Base-by-base conservation (phyloP, 2,888 invertebrate genomes). In the Anthophora plumipes region DNA sequence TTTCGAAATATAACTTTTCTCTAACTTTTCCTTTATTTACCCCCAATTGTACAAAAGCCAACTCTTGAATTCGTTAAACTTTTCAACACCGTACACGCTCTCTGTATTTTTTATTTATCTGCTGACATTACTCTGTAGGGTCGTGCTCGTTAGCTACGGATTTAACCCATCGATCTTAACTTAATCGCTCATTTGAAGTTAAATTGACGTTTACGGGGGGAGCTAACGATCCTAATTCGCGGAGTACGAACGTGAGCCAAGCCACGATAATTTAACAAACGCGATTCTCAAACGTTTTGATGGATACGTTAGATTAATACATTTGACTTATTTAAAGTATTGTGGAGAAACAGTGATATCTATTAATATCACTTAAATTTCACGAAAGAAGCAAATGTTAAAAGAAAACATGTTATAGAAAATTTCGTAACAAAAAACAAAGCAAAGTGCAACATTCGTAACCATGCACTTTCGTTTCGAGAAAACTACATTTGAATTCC, bases 131-230 rank as follows among this genome's bases (percentile, higher is more conserved):
- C 12, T 20, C 7, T 20, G n/a, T 37, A 12, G 1, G 20, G 11
- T 37, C 31, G 8, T 22, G 9, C 39, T 39, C 66, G 39, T 50
- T 25, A 54, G 22, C 0, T 37, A 9, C 9, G 43, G 64, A 20
- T 50, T 50, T 64, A 37, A 20, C 37, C 7, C 48, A 39, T 17
- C 22, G 20, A 52, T 66, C 39, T 52, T 41, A 14, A 50, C 39
- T 52, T 54, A 54, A 54, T 39, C 52, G 50, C 39, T 52, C 52
- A 25, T 54, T 66, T 52, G 17, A 54, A 66, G 22, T 66, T 66
- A 22, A 66, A 66, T 39, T 17, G 41, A 54, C 52, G n/a, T 25
- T 39, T 54, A 54, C n/a, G 48, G 41, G 14, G 39, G 0, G 50
- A 11, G 22, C 66, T 54, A 54, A 54, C 25, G 54, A 67, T 67